phyloP scores from a whole-genome alignment of 1,140 invertebrate genomes.

The Musca domestica region DNA sequence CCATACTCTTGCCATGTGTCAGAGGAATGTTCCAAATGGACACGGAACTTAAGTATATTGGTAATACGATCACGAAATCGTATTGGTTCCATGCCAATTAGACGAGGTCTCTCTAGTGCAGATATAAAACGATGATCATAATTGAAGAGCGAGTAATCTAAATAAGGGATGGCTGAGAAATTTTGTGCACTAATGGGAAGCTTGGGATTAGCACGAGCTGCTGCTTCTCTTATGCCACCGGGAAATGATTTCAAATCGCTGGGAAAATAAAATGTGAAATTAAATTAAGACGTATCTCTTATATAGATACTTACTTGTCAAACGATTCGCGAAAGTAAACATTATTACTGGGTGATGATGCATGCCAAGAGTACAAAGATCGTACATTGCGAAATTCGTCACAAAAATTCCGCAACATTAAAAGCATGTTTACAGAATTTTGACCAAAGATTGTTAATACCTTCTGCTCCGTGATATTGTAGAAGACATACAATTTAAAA shows the following conservation, averaged over 20 bases:
- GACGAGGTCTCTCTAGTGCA: slow-evolving; percentile 89
- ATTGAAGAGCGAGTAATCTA: slow-evolving; percentile 89
- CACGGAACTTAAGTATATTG: slow-evolving; percentile 57
- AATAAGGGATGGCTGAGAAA: slow-evolving; percentile 88
- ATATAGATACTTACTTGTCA: slow-evolving; percentile 12
- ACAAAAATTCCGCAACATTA: slow-evolving; percentile 88
- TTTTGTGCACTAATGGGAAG: slow-evolving; percentile 94
- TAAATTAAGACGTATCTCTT: no score
- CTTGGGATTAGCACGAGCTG: slow-evolving; percentile 84
- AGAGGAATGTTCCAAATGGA: slow-evolving; percentile 28
- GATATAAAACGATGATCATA: slow-evolving; percentile 97
- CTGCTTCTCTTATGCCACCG: slow-evolving; percentile 82
- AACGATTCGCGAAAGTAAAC: slow-evolving; percentile 68
- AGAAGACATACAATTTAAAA: slow-evolving; percentile 74
- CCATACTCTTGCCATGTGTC: not conserved
- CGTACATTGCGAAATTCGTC: slow-evolving; percentile 91
- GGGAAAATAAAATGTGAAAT: slow-evolving; percentile 7
- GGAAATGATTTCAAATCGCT: slow-evolving; percentile 81
- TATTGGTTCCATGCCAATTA: slow-evolving; percentile 77
- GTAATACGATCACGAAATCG: slow-evolving; percentile 65
- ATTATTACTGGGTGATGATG: slow-evolving; percentile 91
- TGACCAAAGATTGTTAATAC: slow-evolving; percentile 89
- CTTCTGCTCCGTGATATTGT: slow-evolving; percentile 83
- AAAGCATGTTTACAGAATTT: slow-evolving; percentile 80
- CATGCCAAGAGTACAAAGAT: slow-evolving; percentile 76